Evolutionary conservation across 2,888 invertebrate species (phyloP).

Genomic region (Limnephilus lunatus): DNA sequence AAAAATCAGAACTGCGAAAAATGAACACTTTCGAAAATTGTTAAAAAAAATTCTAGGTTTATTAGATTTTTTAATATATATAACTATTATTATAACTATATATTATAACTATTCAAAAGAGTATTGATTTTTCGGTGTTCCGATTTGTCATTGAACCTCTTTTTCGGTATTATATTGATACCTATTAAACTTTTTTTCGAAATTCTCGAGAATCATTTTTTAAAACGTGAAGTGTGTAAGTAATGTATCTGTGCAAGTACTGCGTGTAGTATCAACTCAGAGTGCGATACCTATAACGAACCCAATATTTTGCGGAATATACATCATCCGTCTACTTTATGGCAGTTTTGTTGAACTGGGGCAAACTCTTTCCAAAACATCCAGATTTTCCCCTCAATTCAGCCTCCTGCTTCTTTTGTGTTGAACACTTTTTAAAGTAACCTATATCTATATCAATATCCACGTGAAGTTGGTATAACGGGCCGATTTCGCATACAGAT

Average conservation of each 20-base stretch:
- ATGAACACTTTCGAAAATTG: too few species aligned
- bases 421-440: constrained; percentile 29
- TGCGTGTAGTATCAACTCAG: not conserved
- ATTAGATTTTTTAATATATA: too few species aligned
- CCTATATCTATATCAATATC: constrained; percentile 14
- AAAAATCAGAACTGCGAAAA: too few species aligned
- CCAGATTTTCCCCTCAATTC: not conserved
- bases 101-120: too few species aligned
- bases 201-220: not conserved
- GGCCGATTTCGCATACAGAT: constrained; percentile 10
- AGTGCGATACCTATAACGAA: not conserved
- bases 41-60: too few species aligned
- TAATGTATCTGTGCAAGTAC: not conserved
- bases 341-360: constrained; percentile 1
- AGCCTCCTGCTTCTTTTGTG: constrained; percentile 4
- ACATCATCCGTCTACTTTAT: not conserved
- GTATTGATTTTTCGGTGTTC: too few species aligned
- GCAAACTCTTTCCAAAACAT: not conserved
- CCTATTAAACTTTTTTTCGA: not conserved
- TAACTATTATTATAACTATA: too few species aligned
- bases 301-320: not conserved
- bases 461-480: not conserved
- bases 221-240: not conserved
- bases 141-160: too few species aligned
- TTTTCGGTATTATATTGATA: too few species aligned